These are phyloP conservation scores for Drosophila subpulchrella DNA, from an alignment of 1,140 invertebrate genomes.

Conservation along the genomic window DNA sequence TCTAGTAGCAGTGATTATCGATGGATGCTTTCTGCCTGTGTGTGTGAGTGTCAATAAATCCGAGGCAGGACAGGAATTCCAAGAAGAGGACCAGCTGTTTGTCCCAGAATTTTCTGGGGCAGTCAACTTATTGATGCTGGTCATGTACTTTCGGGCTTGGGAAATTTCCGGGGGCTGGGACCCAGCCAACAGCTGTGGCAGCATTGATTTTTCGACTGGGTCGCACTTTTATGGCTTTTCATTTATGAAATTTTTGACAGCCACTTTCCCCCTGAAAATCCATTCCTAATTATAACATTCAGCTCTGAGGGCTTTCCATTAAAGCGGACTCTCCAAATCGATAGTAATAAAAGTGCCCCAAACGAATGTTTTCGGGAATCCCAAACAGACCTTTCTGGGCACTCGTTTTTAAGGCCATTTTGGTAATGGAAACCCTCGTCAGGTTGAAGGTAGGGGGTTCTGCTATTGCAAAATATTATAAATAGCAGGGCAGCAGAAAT, in stretches of 20 bases:
- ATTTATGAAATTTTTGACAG: constrained; percentile 73
- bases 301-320: constrained; percentile 16
- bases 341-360: constrained; percentile 16
- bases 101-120: constrained; percentile 43
- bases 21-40: constrained; percentile 3
- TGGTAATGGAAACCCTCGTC: constrained; percentile 32
- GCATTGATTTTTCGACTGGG: constrained; percentile 67
- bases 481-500: constrained; percentile 21
- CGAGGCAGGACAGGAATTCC: constrained; percentile 19
- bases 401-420: constrained; percentile 5
- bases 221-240: constrained; percentile 72
- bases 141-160: constrained; percentile 55
- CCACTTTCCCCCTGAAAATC: constrained; percentile 23
- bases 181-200: constrained; percentile 51
- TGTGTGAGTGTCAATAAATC: constrained; percentile 69
- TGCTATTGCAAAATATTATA: constrained; percentile 25
- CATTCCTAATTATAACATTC: constrained; percentile 40
- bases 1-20: constrained; percentile 65
- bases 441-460: not conserved
- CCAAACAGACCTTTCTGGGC: constrained; percentile 8
- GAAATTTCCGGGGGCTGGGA: constrained; percentile 16
- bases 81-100: constrained; percentile 60
- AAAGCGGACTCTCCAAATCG: constrained; percentile 27
- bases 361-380: not conserved
- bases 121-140: constrained; percentile 75